phyloP scores from a whole-genome alignment of 2,888 invertebrate genomes.

The Oxyteleia sp. region DNA sequence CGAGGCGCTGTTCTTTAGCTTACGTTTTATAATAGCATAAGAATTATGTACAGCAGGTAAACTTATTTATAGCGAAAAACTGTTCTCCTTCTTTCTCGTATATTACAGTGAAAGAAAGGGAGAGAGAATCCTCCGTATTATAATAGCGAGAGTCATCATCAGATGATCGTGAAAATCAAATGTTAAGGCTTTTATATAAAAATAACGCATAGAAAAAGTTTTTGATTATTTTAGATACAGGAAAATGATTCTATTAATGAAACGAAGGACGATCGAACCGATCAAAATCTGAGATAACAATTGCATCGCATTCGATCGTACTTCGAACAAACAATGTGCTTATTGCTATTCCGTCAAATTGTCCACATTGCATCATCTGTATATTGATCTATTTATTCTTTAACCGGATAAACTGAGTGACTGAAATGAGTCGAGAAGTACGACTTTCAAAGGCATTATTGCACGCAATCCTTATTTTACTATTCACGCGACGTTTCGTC shows the following conservation, averaged over 20 bases:
- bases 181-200: constrained; percentile 15
- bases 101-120: constrained; percentile 80
- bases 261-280: neutral
- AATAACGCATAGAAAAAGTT: constrained; percentile 23
- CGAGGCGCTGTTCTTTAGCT: constrained; percentile 81
- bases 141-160: constrained; percentile 19
- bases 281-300: neutral
- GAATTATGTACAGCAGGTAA: constrained; percentile 85
- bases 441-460: constrained; percentile 45
- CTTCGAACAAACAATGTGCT: neutral
- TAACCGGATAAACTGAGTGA: neutral
- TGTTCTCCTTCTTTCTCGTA: constrained; percentile 80
- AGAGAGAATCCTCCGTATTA: constrained; percentile 31
- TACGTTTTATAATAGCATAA: constrained; percentile 77
- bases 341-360: constrained; percentile 6
- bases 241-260: constrained; percentile 9
- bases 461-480: constrained; percentile 54
- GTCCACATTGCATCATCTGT: neutral
- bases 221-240: constrained; percentile 19
- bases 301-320: neutral
- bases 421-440: too few relatives aligned
- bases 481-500: constrained; percentile 23
- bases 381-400: neutral
- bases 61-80: constrained; percentile 83
- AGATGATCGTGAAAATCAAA: constrained; percentile 1